Percentiles rank a stretch among this genome's conserved stretches.
These are phyloP conservation scores for Drosophila nikananu DNA, from an alignment of 1,140 invertebrate genomes.

Conservation along the genomic window DNA sequence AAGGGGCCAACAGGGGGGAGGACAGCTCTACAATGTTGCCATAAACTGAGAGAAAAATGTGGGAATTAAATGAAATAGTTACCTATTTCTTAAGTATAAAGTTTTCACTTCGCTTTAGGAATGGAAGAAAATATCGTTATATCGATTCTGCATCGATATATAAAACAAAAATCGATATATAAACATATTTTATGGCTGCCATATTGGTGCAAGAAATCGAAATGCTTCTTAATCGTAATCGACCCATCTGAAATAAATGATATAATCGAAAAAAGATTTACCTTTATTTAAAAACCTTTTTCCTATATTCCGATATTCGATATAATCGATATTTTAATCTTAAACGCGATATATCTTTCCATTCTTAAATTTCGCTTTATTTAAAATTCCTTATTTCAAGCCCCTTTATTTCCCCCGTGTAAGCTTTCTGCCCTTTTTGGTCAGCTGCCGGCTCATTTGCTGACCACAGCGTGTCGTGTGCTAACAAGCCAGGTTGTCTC, in stretches of 20 bases:
- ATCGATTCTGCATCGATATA: too few species aligned
- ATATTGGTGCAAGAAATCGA: not conserved
- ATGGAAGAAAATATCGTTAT: too few species aligned
- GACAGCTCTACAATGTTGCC: conserved; percentile 8
- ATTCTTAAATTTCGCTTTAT: not conserved
- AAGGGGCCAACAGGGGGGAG: not conserved
- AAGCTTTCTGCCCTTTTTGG: conserved; percentile 6
- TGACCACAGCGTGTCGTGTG: conserved; percentile 81
- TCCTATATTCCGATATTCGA: not conserved
- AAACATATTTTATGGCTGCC: not conserved
- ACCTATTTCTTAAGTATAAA: too few species aligned
- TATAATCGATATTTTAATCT: too few species aligned
- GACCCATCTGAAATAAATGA: too few species aligned
- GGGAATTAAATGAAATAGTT: not conserved
- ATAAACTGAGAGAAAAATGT: conserved; percentile 5
- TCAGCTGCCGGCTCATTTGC: conserved; percentile 71
- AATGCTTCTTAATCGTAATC: not conserved
- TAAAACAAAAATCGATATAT: not conserved
- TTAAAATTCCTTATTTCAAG: not conserved
- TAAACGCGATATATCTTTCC: too few species aligned
- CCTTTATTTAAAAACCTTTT: too few species aligned
- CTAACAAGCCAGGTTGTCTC: conserved; percentile 71
- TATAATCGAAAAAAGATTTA: too few species aligned
- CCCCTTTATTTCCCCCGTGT: not conserved
- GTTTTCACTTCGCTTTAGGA: too few species aligned